Base-by-base conservation (phyloP, 2,797 vertebrate species). In the Crossoptilon crossoptilon region DNA sequence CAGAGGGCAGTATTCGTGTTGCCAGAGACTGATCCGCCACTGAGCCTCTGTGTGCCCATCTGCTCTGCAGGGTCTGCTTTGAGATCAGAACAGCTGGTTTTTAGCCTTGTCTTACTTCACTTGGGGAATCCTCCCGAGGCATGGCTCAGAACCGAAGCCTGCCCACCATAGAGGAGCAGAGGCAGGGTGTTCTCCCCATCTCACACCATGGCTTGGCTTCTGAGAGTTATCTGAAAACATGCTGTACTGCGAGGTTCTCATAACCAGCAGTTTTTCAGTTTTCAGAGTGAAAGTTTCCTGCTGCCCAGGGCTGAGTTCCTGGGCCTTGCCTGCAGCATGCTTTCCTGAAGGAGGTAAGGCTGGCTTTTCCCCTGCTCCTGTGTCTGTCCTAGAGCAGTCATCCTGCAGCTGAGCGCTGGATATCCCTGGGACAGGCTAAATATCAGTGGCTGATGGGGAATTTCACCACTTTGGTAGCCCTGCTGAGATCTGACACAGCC, bases 1-100 rank as follows among this genome's bases (percentile, higher is more conserved):
- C 0, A 0, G 11, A 26, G 14, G 74, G 41, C n/a, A 58, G 46
- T 0, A 0, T 19, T 31, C 1, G 3, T 22, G 23, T 74, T 59
- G 49, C 48, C 0, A 0, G 53, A 5, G 31, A 51, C n/a, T 31
- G 39, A 41, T 63, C 39, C 12, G 13, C 37, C 62, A 7, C 27
- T 4, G 18, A 64, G 39, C 39, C 39, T 31, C 62, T 64, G 39
- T 3, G 37, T 0, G 0, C 86, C 48, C 31, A 9, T n/a, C 46
- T 33, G 79, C 37, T 78, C 80, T 1, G 0, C 11, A 5, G 80
- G 64, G 39, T 55, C 26, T 4, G 39, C 22, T 89, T 44, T 37
- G 72, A 55, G 80, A 41, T 17, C 4, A 2, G 56, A 91, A 59
- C 33, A 44, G 48, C 11, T 59, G 62, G 1, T 5, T 72, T 86